Evolutionary conservation across 2,797 vertebrate genomes (phyloP), one percentile per base, ranked within the genome.

Genomic region (Darevskia mixta): DNA sequence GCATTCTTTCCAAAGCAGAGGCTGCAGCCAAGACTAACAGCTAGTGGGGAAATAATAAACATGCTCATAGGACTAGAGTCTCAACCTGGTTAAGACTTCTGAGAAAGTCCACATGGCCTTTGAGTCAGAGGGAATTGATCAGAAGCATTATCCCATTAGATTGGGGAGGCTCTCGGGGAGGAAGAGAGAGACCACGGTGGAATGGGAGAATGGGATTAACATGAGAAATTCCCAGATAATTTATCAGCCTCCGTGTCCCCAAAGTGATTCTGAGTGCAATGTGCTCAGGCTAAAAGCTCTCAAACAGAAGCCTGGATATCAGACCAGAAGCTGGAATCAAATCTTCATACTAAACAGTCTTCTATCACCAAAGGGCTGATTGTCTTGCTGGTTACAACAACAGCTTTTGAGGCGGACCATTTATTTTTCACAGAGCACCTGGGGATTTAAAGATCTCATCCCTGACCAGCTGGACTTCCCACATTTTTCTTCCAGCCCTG

Each of bases 41-140:
- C 71, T n/a, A 67, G 41, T 85, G 88, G 88, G 88, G 49, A 85
- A 85, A 89, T 85, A 85, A 85, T 85, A 89, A 89, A 89, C 83
- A 85, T 25, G 32, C 58, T 73, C 15, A 61, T 8, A 81, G 55
- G 29, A n/a, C 69, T 85, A 85, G 83, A 35, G 81, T 85, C 83
- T 85, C 83, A 89, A 89, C 83, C 83, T 85, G 88, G 83, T 89
- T 66, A 75, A 58, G 76, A 75, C 15, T 66, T 67, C 83, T 89
- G 88, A 89, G 83, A 89, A 89, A 89, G 64, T 81, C 88, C 88
- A 89, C 88, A 89, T 89, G 88, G 88, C 83, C 83, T 67, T 11
- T 81, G 69, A 85, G 83, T 89, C 88, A 75, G 69, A 89, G 83
- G 78, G 88, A 81, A 89, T 75, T 84, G 83, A 85, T 89, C 78